Evolutionary conservation across 2,888 invertebrate genomes (phyloP).

Genomic region (Caprella mutica): DNA sequence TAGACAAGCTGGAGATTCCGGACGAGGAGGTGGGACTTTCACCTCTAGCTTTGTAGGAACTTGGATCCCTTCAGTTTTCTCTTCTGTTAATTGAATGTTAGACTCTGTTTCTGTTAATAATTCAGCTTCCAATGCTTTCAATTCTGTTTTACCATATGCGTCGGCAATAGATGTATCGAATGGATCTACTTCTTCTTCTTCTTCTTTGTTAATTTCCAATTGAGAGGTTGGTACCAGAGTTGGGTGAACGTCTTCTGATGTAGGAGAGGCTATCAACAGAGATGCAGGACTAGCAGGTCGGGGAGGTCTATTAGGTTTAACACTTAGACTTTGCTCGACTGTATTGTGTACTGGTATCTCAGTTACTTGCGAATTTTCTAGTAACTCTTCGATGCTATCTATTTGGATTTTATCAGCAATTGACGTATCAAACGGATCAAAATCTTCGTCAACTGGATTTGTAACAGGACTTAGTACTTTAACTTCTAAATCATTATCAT

Average conservation of each 20-base stretch:
- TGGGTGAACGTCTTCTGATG: conserved; percentile 15
- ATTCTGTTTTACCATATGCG: conserved; percentile 43
- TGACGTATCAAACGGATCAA: conserved; percentile 34
- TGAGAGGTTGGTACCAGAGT: conserved; percentile 3
- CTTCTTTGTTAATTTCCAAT: conserved; percentile 10
- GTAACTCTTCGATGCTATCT: conserved; percentile 55
- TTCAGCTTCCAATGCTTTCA: conserved; percentile 50
- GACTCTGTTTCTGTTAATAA: conserved; percentile 43
- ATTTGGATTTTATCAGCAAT: conserved; percentile 33
- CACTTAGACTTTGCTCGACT: neutral
- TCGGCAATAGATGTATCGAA: conserved; percentile 55
- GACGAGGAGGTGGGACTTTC: conserved; percentile 13
- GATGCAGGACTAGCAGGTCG: conserved; percentile 19
- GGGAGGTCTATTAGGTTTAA: conserved; percentile 12
- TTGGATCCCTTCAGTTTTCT: conserved; percentile 1
- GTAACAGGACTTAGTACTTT: too few relatives aligned
- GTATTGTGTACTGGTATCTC: neutral
- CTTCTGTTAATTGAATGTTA: conserved; percentile 18
- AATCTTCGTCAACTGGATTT: conserved; percentile 22
- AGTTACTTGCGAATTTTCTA: neutral
- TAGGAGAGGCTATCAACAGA: conserved; percentile 17
- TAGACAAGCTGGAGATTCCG: conserved; percentile 25
- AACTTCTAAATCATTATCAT: too few relatives aligned
- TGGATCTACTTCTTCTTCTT: conserved; percentile 47
- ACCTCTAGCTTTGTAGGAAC: conserved; percentile 3